Conservation (phyloP, 2,797 vertebrate species). For the Enteromius viviparus region DNA sequence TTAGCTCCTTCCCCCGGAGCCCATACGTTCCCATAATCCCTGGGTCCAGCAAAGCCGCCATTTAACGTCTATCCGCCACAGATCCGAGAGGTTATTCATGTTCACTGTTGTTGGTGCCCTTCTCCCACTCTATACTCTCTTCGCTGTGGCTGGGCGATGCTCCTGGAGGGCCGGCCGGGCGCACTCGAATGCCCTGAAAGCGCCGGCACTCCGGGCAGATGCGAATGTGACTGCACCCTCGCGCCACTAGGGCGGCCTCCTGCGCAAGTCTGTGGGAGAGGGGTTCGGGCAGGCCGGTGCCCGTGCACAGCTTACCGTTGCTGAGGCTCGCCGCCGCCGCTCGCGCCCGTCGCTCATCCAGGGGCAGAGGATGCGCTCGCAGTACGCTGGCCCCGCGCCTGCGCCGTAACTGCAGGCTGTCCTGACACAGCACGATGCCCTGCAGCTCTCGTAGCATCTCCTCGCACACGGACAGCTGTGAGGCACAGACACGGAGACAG, state of each 20-base stretch:
- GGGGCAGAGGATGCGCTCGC: slow-evolving; percentile 78
- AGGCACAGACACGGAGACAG: slow-evolving; percentile 47
- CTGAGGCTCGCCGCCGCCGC: slow-evolving; percentile 87
- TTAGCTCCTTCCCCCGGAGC: background rate
- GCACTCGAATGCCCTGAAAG: slow-evolving; percentile 91
- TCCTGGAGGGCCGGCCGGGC: slow-evolving; percentile 67
- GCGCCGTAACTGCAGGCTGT: slow-evolving; percentile 88
- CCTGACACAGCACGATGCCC: slow-evolving; percentile 92
- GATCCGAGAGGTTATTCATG: slow-evolving; percentile 82
- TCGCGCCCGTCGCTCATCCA: slow-evolving; percentile 84
- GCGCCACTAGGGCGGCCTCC: slow-evolving; percentile 90
- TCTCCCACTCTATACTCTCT: slow-evolving; percentile 97
- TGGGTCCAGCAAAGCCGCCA: slow-evolving; percentile 21
- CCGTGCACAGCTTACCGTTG: slow-evolving; percentile 94
- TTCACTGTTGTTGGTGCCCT: slow-evolving; percentile 94
- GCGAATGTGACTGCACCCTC: slow-evolving; percentile 93
- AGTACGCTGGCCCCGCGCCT: slow-evolving; percentile 72
- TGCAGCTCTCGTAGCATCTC: slow-evolving; percentile 96
- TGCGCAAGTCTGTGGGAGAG: slow-evolving; percentile 94
- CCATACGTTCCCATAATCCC: slow-evolving; percentile 3
- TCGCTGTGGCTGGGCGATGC: slow-evolving; percentile 89
- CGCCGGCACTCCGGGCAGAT: slow-evolving; percentile 97
- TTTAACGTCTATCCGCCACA: slow-evolving; percentile 19
- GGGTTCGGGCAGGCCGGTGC: slow-evolving; percentile 85
- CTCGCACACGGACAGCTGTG: slow-evolving; percentile 93